Base-by-base conservation (phyloP, 2,113 vertebrate species). In the Rhinopomastus cyanomelas region DNA sequence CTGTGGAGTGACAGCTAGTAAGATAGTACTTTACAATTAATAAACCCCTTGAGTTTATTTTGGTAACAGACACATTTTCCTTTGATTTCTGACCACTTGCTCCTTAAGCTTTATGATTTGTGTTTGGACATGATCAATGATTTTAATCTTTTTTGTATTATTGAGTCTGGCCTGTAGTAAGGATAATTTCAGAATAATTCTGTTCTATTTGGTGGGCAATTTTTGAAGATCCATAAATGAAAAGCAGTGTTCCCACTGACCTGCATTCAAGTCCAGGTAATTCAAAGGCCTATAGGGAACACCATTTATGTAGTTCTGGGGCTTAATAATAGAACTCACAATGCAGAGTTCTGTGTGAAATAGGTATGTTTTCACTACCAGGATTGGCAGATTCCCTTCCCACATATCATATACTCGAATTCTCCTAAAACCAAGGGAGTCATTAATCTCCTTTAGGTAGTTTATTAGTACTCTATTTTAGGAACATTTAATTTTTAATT, bases 181-280 rank as follows among this genome's bases (percentile, higher is more conserved):
- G 14, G 4, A 8, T 66, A 16, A 67, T 42, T 66, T 83, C 39
- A 44, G 32, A 64, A 34, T 37, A 73, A 64, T 23, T 69, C n/a
- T n/a, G n/a, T n/a, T n/a, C n/a, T 13, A 42, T 49, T 62, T 27
- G 13, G 4, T 1, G 1, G 2, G 6, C 69, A 20, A 51, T 34
- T 51, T n/a, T 27, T 64, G 67, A 27, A 65, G 9, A 34, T 37
- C 8, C 22, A 25, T 52, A 27, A 55, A 49, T 8, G 57, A 79
- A 52, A 12, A 67, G 44, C 16, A 60, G 3, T 9, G 25, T 68
- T 64, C 21, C 17, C 25, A 29, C 6, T 46, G 66, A 78, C 21
- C 18, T 55, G 17, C 12, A 55, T 37, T 11, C 22, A 8, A 68
- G 27, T 17, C 2, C n/a, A 30, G 16, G 55, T 46, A 55, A 49